Base-by-base conservation (phyloP, 2,797 vertebrate species). In the Sebastes goodei region DNA sequence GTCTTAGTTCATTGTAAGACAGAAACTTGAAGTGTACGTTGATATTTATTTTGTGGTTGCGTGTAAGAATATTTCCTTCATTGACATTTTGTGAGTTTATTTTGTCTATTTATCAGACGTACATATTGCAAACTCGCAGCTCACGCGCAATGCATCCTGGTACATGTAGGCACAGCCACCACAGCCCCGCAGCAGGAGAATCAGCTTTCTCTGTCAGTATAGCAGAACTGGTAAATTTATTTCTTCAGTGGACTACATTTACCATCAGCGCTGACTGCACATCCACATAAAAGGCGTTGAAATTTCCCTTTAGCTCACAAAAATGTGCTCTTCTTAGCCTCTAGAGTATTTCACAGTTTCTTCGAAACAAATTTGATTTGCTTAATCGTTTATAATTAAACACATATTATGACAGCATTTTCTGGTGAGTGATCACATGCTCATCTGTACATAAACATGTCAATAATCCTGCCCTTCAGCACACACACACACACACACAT, bases 401-500 rank as follows among this genome's bases (percentile, higher is more conserved):
- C 65, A 74, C 20, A 23, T 46, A 25, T 30, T 20, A 27, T 30
- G 56, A 63, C 25, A 74, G 70, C 23, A 14, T 6, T 29, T 70
- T 71, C 77, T 71, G 46, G 10, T 74, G 70, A 81, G 33, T n/a
- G 38, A 49, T 77, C 71, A 69, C 80, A 67, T 77, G 82, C 25
- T 80, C n/a, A 55, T 76, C 27, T 68, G 65, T 33, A 75, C 74
- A 71, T 29, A 61, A 69, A 72, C 80, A 74, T 38, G 63, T 85
- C 88, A 89, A 83, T 86, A 81, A 62, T 62, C 70, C 35, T 72
- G 60, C 27, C 30, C 46, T 63, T 15, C 32, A 61, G n/a, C 60
- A 81, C 71, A 74, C 30, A 59, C 56, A 77, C 59, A 77, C 53
- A 75, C 59, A 77, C 53, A 75, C 35, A 70, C 46, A 6, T 5